Base-by-base conservation (phyloP, 1,140 invertebrate species). In the Maniola jurtina region DNA sequence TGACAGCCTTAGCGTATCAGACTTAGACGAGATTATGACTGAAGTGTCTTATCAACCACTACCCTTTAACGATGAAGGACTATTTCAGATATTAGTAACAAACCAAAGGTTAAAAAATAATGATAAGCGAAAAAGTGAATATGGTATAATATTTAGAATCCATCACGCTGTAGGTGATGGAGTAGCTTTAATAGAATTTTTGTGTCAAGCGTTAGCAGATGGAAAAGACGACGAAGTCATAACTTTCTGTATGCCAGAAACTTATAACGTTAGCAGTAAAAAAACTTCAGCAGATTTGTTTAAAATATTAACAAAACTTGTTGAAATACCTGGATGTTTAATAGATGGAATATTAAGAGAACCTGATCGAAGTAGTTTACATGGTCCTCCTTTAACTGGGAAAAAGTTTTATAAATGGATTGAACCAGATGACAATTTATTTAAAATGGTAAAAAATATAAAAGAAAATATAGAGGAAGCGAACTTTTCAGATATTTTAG, bases 111-210 rank as follows among this genome's bases (percentile, higher is more conserved):
- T 85, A 36, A 72, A 68, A 61, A 70, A 77, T 62, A 54, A 72
- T 6, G 64, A 67, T 70, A 74, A 72, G 64, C 64, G 73, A 59
- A 55, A 34, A 2, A 34, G 13, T 55, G 69, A 77, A 72, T 92
- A 84, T 62, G 91, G 88, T 5, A 77, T 92, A 47, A 68, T 92
- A 59, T 92, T 92, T 66, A 86, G 92, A 67, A 80, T 93, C 45
- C 92, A 93, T 72, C 92, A 92, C 71, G 82, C 87, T 7, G 66
- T 93, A 8, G 92, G 92, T 1, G 92, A 93, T 70, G 92, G 92
- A 0, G 82, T 91, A 5, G 87, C 92, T 38, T 73, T 93, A 0
- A 74, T 92, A 35, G 84, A 89, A 45, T 77, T 93, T 56, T 75
- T 93, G 9, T 79, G 91, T 65, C 83, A 91, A 67, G 77, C 82